Percentiles rank a stretch among this genome's conserved stretches.
These are phyloP conservation scores for Phyllotreta cruciferae DNA, from an alignment of 2,888 invertebrate genomes.

Conservation along the genomic window DNA sequence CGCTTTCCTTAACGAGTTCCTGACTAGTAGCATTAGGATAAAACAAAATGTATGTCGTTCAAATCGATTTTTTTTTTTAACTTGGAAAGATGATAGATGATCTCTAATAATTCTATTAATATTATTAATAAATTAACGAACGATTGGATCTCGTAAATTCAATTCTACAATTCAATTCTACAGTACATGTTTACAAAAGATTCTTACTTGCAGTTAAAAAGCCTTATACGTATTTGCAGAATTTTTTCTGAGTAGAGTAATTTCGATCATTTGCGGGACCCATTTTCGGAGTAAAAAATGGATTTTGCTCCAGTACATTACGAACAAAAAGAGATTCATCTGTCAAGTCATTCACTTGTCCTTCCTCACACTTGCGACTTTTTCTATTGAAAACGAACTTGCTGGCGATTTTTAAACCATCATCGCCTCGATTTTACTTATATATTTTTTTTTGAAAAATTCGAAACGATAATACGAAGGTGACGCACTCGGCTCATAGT, in stretches of 20 bases:
- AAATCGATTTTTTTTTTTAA: conserved; percentile 22
- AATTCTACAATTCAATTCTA: no score
- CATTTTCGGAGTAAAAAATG: no score
- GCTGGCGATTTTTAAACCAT: conserved; percentile 27
- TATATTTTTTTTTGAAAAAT: conserved; percentile 25
- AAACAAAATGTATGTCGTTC: conserved; percentile 31
- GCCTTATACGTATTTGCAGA: no score
- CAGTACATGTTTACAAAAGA: no score
- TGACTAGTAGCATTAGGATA: conserved; percentile 55
- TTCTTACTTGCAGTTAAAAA: no score
- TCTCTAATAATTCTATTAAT: neutral
- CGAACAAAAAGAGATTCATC: neutral
- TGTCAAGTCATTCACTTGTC: conserved; percentile 31
- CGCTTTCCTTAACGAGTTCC: conserved; percentile 61
- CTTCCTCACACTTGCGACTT: conserved; percentile 35
- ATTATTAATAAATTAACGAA: neutral
- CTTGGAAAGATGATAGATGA: conserved; percentile 19
- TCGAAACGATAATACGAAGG: conserved; percentile 28
- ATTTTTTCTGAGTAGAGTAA: no score
- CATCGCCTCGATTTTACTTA: conserved; percentile 35
- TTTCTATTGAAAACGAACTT: conserved; percentile 29
- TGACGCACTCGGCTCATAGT: conserved; percentile 40
- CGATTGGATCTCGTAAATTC: no score
- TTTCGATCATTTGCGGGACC: no score
- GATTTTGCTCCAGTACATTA: neutral